Conservation (phyloP, 30 jellyfish, hydroid and myxozoan genomes). For the Aurelia aurita region DNA sequence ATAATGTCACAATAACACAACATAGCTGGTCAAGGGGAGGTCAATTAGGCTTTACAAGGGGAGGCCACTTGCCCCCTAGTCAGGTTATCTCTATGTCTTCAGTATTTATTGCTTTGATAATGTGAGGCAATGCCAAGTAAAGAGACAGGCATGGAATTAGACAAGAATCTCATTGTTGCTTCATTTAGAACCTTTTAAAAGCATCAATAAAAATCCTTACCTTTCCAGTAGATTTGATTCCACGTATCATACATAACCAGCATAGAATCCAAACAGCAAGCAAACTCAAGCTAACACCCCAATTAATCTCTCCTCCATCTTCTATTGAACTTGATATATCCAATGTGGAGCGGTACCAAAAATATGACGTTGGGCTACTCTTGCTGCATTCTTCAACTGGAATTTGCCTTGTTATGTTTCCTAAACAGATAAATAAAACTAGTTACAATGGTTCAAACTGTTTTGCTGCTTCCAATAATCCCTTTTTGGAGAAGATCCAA, state of each 20-base stretch:
- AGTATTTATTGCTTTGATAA: no score
- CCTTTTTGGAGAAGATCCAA: no score
- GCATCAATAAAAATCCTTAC: constrained; percentile 17
- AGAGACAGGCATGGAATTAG: no score
- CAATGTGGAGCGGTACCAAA: constrained; percentile 97
- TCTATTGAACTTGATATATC: constrained; percentile 84
- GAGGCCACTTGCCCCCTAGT: no score
- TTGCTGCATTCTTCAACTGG: constrained; percentile 81
- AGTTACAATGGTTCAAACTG: background rate
- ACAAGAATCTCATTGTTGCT: no score
- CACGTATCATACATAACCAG: constrained; percentile 96
- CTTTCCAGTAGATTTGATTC: constrained; percentile 95
- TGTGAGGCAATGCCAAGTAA: no score
- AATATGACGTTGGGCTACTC: constrained; percentile 91
- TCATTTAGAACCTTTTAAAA: no score
- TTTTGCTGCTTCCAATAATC: no score
- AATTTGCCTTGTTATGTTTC: constrained; percentile 58
- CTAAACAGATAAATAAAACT: constrained; percentile 61
- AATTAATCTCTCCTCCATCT: constrained; percentile 74
- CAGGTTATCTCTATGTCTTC: no score
- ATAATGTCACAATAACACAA: no score
- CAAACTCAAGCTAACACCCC: constrained; percentile 87
- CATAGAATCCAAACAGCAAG: constrained; percentile 86
- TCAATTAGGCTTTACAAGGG: no score
- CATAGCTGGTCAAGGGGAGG: no score